Evolutionary conservation across 2,888 invertebrate genomes (phyloP), one percentile per base, ranked within the genome.

Genomic region (Andrena hattorfiana): DNA sequence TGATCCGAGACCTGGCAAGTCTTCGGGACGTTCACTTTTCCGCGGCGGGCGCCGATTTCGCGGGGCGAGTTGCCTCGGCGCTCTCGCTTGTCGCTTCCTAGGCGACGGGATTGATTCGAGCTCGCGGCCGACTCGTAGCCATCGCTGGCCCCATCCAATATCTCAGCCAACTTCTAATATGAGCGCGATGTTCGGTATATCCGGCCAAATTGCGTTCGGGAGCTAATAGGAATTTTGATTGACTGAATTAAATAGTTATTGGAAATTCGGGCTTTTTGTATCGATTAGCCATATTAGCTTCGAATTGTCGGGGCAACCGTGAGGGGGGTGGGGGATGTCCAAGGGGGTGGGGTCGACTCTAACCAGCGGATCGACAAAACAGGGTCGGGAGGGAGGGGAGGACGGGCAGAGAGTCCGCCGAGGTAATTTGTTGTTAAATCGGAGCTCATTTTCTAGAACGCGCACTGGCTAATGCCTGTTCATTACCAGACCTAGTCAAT

Each of bases 151-250:
- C 86, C 87, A 88, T 88, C 90, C 92, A 91, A 92, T 92, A 92
- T 91, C 92, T 90, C 90, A 86, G 91, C 85, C 89, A 91, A 91
- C 90, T 92, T 93, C 91, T 93, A 93, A 93, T 93, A 93, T 89
- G 90, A 87, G 84, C 88, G 90, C 90, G 89, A 89, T 90, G 91
- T 90, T 90, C 91, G 87, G 87, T 92, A 90, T 90, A 92, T 90
- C 90, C 91, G 89, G 87, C 91, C 86, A 92, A 94, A 93, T 93
- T 93, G 93, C 91, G 90, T 92, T 91, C 87, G 91, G 87, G 88
- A 91, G 92, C 92, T 94, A 93, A 94, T 93, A 93, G 93, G 92
- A 92, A 93, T 93, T 93, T 93, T 93, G 94, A 94, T 94, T 93
- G 93, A 94, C 93, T 91, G 92, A 93, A 94, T 93, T 93, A 93